phyloP scores from a whole-genome alignment of 1,140 invertebrate genomes.

The Sipha flava region DNA sequence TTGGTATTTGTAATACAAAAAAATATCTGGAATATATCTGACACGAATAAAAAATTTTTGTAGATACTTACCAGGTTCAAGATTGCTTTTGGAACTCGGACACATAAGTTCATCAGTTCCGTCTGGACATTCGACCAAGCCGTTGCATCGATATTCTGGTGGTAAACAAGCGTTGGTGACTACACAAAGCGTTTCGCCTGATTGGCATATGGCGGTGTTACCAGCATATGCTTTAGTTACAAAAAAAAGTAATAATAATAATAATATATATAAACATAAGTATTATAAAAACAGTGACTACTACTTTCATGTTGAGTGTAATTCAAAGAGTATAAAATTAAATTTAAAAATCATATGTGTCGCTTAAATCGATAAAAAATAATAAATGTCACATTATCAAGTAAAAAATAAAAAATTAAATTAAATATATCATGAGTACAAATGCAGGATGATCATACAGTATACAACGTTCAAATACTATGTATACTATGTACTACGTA shows the following conservation, averaged over 20 bases:
- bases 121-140: slow-evolving; percentile 58
- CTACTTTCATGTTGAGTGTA: neutral
- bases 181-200: slow-evolving; percentile 45
- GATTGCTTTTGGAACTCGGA: slow-evolving; percentile 34
- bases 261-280: neutral
- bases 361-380: neutral
- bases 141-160: slow-evolving; percentile 54
- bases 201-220: slow-evolving; percentile 28
- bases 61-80: neutral
- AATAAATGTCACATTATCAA: neutral
- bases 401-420: neutral
- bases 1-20: too few species aligned
- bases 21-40: too few species aligned
- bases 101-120: slow-evolving; percentile 73
- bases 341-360: too few species aligned
- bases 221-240: slow-evolving; percentile 19
- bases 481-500: too few species aligned
- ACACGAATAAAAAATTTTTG: too few species aligned
- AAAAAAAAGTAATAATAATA: slow-evolving; percentile 9
- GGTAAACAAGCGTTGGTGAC: slow-evolving; percentile 42
- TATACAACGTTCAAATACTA: too few species aligned
- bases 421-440: neutral
- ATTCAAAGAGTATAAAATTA: too few species aligned
- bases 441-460: neutral
- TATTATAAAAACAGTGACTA: slow-evolving; percentile 40